A percentile compares a stretch with the other conserved stretches of the same genome.
Evolutionary conservation across 1,140 invertebrate species (phyloP).

Genomic region (Cecropterus lyciades): DNA sequence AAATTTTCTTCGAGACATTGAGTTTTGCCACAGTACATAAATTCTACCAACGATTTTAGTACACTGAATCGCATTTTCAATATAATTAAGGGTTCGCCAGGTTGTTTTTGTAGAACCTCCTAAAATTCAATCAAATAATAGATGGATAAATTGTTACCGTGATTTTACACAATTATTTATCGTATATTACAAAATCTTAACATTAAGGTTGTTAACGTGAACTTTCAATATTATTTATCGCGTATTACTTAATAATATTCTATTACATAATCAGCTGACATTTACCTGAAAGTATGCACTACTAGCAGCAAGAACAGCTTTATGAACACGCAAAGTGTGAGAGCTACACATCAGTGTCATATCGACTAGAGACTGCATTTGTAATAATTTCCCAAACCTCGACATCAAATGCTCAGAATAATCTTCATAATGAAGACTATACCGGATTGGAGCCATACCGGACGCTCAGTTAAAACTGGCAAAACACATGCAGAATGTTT

Average conservation of each 20-base stretch:
- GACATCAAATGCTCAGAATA: slow-evolving; percentile 85
- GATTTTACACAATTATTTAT: too few relatives aligned
- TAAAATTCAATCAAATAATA: slow-evolving; percentile 41
- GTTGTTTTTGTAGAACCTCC: slow-evolving; percentile 76
- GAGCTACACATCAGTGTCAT: slow-evolving; percentile 86
- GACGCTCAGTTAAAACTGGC: slow-evolving; percentile 10
- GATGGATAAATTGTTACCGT: too few relatives aligned
- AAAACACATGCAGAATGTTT: slow-evolving; percentile 28
- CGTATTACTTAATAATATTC: background rate
- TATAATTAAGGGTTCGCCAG: slow-evolving; percentile 74
- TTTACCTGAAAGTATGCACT: slow-evolving; percentile 87
- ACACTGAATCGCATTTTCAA: slow-evolving; percentile 78
- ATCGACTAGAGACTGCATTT: slow-evolving; percentile 86
- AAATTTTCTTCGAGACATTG: slow-evolving; percentile 77
- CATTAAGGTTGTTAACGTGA: too few relatives aligned
- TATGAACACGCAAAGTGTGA: slow-evolving; percentile 86
- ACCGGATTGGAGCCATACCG: slow-evolving; percentile 77
- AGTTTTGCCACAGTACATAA: slow-evolving; percentile 80
- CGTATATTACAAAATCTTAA: too few relatives aligned
- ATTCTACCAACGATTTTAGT: slow-evolving; percentile 74
- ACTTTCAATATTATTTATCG: too few relatives aligned
- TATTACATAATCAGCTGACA: slow-evolving; percentile 22
- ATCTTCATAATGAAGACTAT: slow-evolving; percentile 85
- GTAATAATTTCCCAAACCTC: slow-evolving; percentile 85
- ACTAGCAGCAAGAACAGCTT: slow-evolving; percentile 86